phyloP scores from a whole-genome alignment of 2,888 invertebrate genomes.

The Bombyx huttoni region DNA sequence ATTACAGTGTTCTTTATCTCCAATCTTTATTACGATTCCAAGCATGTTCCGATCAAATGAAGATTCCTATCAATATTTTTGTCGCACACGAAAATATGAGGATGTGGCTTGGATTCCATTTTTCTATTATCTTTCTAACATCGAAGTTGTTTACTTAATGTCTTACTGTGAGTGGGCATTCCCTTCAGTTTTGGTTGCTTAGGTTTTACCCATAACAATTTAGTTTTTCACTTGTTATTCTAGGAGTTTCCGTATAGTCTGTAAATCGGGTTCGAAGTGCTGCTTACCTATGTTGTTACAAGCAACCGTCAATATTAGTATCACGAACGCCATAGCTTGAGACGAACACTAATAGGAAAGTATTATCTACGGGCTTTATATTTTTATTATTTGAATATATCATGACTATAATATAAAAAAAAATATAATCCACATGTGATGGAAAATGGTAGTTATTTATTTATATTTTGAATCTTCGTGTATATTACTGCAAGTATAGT shows the following conservation, averaged over 20 bases:
- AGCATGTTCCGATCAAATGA: constrained; percentile 3
- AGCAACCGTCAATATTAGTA: no score
- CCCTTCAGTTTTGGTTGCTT: neutral
- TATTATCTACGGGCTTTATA: no score
- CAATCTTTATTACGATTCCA: constrained; percentile 1
- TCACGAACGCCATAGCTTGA: no score
- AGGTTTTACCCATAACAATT: neutral
- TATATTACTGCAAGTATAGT: no score
- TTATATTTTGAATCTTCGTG: no score
- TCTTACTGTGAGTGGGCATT: neutral
- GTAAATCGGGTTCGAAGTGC: neutral
- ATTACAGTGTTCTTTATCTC: neutral
- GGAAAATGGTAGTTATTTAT: no score
- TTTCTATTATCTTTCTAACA: constrained; percentile 2
- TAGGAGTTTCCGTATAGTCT: neutral
- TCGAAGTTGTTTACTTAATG: neutral
- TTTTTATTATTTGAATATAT: no score
- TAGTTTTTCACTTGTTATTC: neutral
- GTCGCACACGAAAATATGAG: constrained; percentile 3
- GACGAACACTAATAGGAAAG: no score
- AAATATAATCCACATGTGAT: no score
- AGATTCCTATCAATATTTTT: constrained; percentile 3
- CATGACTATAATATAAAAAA: no score
- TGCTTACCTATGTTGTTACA: no score
- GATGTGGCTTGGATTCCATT: constrained; percentile 3